Percentiles rank a stretch among this genome's conserved stretches.
These are phyloP conservation scores for Cryptotis parvus DNA, from an alignment of 2,113 vertebrate genomes.

Conservation along the genomic window DNA sequence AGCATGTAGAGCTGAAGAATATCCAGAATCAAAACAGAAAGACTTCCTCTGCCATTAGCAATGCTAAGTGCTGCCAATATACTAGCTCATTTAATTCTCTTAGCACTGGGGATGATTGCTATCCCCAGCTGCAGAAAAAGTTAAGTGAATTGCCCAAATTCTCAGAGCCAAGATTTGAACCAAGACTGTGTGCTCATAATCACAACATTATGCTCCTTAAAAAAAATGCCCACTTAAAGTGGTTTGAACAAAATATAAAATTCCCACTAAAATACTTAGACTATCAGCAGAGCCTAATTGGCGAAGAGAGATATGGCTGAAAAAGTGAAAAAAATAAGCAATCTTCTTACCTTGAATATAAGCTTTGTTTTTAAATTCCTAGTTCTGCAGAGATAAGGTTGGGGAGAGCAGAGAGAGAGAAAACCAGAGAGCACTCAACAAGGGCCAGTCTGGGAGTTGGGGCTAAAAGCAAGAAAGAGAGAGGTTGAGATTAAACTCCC, in stretches of 20 bases:
- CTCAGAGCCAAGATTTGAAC: background rate
- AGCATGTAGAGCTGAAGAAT: background rate
- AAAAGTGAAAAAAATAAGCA: background rate
- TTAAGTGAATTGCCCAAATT: background rate
- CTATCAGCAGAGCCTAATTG: background rate
- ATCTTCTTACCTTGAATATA: background rate
- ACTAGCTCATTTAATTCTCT: background rate
- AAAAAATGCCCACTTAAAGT: conserved; percentile 30
- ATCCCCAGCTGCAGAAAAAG: conserved; percentile 16
- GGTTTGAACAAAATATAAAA: conserved; percentile 36
- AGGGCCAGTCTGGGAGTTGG: background rate
- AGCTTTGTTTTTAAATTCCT: background rate
- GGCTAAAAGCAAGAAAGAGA: background rate
- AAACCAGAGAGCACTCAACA: no score
- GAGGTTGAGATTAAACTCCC: no score
- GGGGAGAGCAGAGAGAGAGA: background rate
- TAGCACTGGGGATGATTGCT: background rate
- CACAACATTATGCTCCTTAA: background rate
- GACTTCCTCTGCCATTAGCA: background rate
- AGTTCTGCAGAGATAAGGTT: background rate
- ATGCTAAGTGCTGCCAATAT: background rate
- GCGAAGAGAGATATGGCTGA: background rate
- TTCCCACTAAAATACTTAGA: background rate
- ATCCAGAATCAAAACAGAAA: background rate
- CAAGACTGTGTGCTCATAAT: background rate